phyloP scores from a whole-genome alignment of 2,888 invertebrate species.

The Macrosoma leucophasiata region DNA sequence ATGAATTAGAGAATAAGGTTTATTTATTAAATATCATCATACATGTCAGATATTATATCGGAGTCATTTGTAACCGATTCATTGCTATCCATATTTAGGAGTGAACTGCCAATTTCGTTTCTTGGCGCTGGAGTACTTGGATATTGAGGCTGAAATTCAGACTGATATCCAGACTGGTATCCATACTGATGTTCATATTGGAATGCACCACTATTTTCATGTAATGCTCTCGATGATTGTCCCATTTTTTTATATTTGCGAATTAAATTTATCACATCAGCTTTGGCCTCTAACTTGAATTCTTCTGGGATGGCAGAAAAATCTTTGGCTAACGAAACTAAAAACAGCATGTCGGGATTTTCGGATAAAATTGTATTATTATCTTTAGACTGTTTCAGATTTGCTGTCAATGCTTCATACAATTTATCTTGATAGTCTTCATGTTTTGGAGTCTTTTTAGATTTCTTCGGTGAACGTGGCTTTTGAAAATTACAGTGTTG shows the following conservation, averaged over 20 bases:
- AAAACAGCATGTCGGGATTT: constrained; percentile 12
- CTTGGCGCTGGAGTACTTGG: constrained; percentile 12
- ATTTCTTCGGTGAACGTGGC: constrained; percentile 5
- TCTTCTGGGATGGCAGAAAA: constrained; percentile 14
- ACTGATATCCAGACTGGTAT: constrained; percentile 6
- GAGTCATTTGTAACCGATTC: constrained; percentile 15
- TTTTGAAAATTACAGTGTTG: constrained; percentile 10
- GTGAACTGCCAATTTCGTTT: constrained; percentile 12
- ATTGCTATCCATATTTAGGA: constrained; percentile 17
- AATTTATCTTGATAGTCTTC: constrained; percentile 6
- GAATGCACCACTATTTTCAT: constrained; percentile 6
- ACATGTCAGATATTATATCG: constrained; percentile 16
- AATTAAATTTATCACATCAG: constrained; percentile 17
- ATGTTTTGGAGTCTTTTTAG: constrained; percentile 5
- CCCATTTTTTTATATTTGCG: constrained; percentile 10
- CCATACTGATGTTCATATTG: constrained; percentile 7
- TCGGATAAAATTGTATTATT: constrained; percentile 9
- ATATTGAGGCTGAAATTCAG: constrained; percentile 9
- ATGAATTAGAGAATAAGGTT: constrained; percentile 12
- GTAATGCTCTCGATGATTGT: constrained; percentile 8
- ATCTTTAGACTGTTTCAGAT: constrained; percentile 8
- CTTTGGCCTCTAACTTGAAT: constrained; percentile 15
- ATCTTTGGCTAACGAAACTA: constrained; percentile 12
- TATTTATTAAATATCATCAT: constrained; percentile 17
- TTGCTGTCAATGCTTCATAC: constrained; percentile 7